Percentiles rank a stretch among this genome's conserved stretches.
Evolutionary conservation across 2,797 vertebrate species (phyloP).

Genomic region (Danio kyathit): DNA sequence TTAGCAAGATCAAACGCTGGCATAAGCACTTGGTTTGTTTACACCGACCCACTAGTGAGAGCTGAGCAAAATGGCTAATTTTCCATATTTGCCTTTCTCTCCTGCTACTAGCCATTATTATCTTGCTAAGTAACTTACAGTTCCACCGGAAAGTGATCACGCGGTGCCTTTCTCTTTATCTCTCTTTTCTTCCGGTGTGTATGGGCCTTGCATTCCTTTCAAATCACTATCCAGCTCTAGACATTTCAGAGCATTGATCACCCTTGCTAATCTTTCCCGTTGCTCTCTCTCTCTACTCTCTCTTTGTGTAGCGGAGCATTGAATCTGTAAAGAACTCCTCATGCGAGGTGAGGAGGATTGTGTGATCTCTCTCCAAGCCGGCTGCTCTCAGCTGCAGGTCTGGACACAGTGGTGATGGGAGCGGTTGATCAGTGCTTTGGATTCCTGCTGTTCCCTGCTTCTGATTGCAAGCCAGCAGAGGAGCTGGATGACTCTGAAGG

Average conservation of each 20-base stretch:
- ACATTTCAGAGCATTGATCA: slow-evolving; percentile 1
- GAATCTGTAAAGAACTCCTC: slow-evolving; percentile 51
- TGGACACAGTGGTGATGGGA: slow-evolving; percentile 38
- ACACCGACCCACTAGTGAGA: slow-evolving; percentile 70
- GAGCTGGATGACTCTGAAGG: slow-evolving; percentile 52
- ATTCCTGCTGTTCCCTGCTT: slow-evolving; percentile 30
- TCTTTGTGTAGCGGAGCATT: slow-evolving; percentile 63
- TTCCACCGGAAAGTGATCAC: slow-evolving; percentile 32
- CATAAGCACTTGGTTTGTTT: slow-evolving; percentile 77
- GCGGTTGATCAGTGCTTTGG: slow-evolving; percentile 21
- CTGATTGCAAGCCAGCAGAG: slow-evolving; percentile 54
- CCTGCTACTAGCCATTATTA: slow-evolving; percentile 12
- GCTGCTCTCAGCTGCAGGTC: slow-evolving; percentile 66
- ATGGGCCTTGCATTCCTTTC: not conserved
- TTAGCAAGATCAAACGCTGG: slow-evolving; percentile 76
- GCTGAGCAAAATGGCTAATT: slow-evolving; percentile 62
- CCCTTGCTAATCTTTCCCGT: slow-evolving; percentile 6
- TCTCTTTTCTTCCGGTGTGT: not conserved
- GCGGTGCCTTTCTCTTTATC: not conserved
- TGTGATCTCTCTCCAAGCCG: slow-evolving; percentile 70
- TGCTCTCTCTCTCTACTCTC: not conserved
- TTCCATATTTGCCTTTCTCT: slow-evolving; percentile 65
- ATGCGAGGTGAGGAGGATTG: slow-evolving; percentile 50
- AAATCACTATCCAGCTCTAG: slow-evolving; percentile 13
- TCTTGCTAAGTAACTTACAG: slow-evolving; percentile 23